Base-by-base conservation (phyloP, 2,797 vertebrate genomes). In the Morus bassanus region DNA sequence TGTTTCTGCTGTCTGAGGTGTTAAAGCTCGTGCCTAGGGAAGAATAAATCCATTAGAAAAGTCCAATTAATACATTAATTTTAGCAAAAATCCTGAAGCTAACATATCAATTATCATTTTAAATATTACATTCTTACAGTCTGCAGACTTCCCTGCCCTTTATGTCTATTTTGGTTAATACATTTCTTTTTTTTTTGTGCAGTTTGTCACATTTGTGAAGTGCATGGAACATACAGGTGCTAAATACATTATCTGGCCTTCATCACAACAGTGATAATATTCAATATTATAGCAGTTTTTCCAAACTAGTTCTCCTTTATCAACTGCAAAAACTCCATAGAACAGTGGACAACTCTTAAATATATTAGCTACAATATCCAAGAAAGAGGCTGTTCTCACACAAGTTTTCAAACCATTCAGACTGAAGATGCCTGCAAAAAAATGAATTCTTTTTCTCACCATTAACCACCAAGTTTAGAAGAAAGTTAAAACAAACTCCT, bases 1-100 rank as follows among this genome's bases (percentile, higher is more conserved):
- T 3, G 99, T 99, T 97, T 99, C 99, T 69, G 99, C 99, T 50
- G 98, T 98, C 97, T 99, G 99, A 73, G 99, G 98, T 37, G 99
- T 98, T 45, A 99, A 98, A 46, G 99, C 99, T 77, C 99, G 98
- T 25, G 99, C 99, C 99, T 99, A 95, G n/a, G 72, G 95, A 93
- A 91, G 80, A 86, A 91, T 28, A 88, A 93, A 94, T 43, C 9
- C 43, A 97, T 86, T 70, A 91, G 84, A 88, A 81, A 88, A 91
- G 41, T 37, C 22, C 28, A 89, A 41, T 88, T 87, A 85, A 87
- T 56, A 88, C 35, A 56, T 48, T 89, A 12, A 73, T 63, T 88
- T 64, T 46, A 86, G 37, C 3, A 67, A 63, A 85, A 91, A 63
- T 56, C 30, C 86, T 89, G 50, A 92, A 16, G 16, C 18, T 67